Evolutionary conservation across 2,888 invertebrate genomes (phyloP).

Genomic region (Lagria hirta): DNA sequence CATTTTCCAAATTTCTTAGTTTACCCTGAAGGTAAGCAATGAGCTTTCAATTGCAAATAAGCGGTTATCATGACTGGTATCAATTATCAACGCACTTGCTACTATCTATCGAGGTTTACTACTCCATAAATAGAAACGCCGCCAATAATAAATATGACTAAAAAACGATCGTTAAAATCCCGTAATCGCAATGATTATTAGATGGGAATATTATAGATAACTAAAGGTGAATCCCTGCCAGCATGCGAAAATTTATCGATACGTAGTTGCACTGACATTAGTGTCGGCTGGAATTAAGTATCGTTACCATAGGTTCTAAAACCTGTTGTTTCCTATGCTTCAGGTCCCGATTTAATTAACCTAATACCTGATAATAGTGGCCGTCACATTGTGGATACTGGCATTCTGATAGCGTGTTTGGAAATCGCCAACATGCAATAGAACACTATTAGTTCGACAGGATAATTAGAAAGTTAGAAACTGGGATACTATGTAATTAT

Average conservation of each 20-base stretch:
- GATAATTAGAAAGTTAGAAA: too few species aligned
- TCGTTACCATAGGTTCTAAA: conserved; percentile 20
- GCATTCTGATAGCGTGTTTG: conserved; percentile 17
- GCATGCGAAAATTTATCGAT: conserved; percentile 22
- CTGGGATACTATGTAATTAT: too few species aligned
- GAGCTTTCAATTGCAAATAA: too few species aligned
- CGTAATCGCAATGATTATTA: conserved; percentile 19
- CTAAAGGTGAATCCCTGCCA: conserved; percentile 22
- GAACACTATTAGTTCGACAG: too few species aligned
- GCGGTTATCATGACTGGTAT: too few species aligned
- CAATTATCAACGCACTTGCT: conserved; percentile 22
- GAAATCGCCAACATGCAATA: too few species aligned
- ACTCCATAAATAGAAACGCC: conserved; percentile 19
- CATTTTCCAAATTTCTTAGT: too few species aligned
- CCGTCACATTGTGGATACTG: conserved; percentile 20
- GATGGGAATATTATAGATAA: conserved; percentile 21
- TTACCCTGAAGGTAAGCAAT: too few species aligned
- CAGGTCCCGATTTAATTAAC: conserved; percentile 23
- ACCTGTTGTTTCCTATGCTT: conserved; percentile 25
- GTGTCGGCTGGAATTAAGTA: conserved; percentile 20
- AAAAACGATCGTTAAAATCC: conserved; percentile 21
- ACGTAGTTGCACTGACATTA: conserved; percentile 20
- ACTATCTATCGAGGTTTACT: conserved; percentile 23
- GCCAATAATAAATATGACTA: conserved; percentile 21
- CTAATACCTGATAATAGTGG: conserved; percentile 22